phyloP scores from a whole-genome alignment of 2,113 vertebrate genomes.

The Microcebus murinus region DNA sequence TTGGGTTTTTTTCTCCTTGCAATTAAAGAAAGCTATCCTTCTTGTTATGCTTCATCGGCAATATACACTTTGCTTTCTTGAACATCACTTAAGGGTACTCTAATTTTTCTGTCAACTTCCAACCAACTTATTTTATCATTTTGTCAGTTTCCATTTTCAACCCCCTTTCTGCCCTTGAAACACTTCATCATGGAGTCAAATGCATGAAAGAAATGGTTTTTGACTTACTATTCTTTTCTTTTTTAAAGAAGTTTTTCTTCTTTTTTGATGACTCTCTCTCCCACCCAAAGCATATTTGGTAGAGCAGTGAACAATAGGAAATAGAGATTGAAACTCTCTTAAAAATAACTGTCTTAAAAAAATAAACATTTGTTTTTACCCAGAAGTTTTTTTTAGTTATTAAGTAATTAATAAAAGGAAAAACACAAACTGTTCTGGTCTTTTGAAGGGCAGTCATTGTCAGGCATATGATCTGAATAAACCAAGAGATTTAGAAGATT shows the following conservation, averaged over 20 bases:
- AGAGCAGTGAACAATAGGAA: constrained; percentile 50
- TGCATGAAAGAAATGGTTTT: constrained; percentile 66
- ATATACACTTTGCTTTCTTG: constrained; percentile 48
- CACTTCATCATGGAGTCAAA: constrained; percentile 74
- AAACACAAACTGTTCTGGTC: not conserved
- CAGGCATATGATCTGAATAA: not conserved
- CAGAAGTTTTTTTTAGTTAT: not conserved
- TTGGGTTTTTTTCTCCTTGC: constrained; percentile 58
- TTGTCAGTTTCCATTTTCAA: constrained; percentile 69
- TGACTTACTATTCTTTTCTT: constrained; percentile 57
- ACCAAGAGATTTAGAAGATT: not conserved
- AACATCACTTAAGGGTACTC: constrained; percentile 60
- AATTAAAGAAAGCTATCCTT: constrained; percentile 57
- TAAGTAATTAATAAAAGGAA: not conserved
- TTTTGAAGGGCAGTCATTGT: not conserved
- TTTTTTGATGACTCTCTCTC: constrained; percentile 45
- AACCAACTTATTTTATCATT: constrained; percentile 69
- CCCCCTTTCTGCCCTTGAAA: constrained; percentile 66
- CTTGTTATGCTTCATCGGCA: not conserved
- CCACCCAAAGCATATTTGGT: constrained; percentile 53
- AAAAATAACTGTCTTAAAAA: not conserved
- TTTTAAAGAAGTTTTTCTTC: constrained; percentile 53
- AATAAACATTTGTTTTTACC: constrained; percentile 51
- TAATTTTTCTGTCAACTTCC: constrained; percentile 72
- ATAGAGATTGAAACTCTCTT: constrained; percentile 61